Conservation (phyloP, 2,888 invertebrate species). For the Drosophila testacea region DNA sequence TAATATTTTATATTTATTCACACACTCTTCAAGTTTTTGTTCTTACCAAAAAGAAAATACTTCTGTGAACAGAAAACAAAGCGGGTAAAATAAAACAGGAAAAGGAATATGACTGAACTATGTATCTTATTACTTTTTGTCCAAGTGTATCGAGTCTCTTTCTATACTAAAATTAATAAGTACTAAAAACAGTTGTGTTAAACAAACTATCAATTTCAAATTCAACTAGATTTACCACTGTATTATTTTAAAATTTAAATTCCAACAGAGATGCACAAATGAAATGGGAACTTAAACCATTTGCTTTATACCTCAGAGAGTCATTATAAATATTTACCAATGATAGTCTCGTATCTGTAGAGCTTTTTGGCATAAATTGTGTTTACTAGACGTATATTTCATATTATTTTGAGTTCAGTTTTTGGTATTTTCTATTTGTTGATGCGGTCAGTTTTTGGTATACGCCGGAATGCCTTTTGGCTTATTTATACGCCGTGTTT, state of each 20-base stretch:
- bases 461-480: constrained; percentile 2
- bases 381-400: background rate
- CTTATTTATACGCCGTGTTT: constrained; percentile 30
- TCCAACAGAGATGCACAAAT: background rate
- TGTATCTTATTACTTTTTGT: no score
- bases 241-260: background rate
- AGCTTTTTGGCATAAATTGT: constrained; percentile 8
- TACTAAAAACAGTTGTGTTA: no score
- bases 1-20: no score
- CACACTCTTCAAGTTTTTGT: no score
- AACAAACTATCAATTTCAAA: background rate
- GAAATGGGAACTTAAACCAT: constrained; percentile 3
- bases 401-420: background rate
- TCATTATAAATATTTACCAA: constrained; percentile 14
- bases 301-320: constrained; percentile 5
- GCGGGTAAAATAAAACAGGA: no score
- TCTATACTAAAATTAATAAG: no score
- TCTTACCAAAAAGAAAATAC: no score
- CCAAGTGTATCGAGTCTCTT: no score
- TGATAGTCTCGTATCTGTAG: background rate
- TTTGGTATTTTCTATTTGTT: constrained; percentile 1
- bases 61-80: no score
- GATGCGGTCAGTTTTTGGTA: constrained; percentile 2
- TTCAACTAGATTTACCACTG: background rate
- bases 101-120: no score